Conservation (phyloP, 2,888 invertebrate species). For the Atherix ibis region DNA sequence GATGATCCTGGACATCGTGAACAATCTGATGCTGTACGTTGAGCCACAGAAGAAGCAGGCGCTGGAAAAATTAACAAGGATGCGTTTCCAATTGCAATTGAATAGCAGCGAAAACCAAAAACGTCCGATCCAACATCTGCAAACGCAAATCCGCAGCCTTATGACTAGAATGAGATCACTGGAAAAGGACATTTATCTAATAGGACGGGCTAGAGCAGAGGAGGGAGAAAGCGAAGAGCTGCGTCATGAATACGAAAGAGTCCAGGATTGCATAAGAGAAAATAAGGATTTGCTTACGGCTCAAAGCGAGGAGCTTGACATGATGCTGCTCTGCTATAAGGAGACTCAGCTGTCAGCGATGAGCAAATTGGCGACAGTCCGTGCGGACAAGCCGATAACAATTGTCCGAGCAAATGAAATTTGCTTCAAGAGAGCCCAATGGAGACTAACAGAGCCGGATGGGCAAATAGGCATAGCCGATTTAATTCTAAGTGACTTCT, state of each 20-base stretch:
- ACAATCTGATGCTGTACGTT: conserved; percentile 89
- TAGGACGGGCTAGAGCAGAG: conserved; percentile 64
- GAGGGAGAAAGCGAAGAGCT: conserved; percentile 43
- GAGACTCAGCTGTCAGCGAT: conserved; percentile 51
- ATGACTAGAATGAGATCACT: conserved; percentile 69
- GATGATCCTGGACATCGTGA: conserved; percentile 94
- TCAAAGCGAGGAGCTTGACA: conserved; percentile 85
- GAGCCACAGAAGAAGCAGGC: conserved; percentile 91
- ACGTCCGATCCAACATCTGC: conserved; percentile 78
- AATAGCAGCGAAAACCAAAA: conserved; percentile 83
- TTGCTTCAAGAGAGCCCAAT: conserved; percentile 95
- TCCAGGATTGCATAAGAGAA: conserved; percentile 53
- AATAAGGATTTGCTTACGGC: conserved; percentile 78
- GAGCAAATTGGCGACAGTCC: conserved; percentile 43
- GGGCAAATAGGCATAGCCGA: conserved; percentile 97
- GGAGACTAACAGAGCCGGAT: conserved; percentile 94
- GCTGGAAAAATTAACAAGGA: conserved; percentile 65
- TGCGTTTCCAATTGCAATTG: conserved; percentile 88
- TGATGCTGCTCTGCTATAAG: conserved; percentile 87
- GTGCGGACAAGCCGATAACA: conserved; percentile 54
- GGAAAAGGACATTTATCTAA: conserved; percentile 78
- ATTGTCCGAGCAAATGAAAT: conserved; percentile 82
- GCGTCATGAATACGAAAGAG: conserved; percentile 53
- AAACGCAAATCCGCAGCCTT: conserved; percentile 58
- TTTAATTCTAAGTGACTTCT: conserved; percentile 84